These are phyloP conservation scores for Phymatocera aterrima DNA, from an alignment of 2,888 invertebrate genomes.

Conservation along the genomic window DNA sequence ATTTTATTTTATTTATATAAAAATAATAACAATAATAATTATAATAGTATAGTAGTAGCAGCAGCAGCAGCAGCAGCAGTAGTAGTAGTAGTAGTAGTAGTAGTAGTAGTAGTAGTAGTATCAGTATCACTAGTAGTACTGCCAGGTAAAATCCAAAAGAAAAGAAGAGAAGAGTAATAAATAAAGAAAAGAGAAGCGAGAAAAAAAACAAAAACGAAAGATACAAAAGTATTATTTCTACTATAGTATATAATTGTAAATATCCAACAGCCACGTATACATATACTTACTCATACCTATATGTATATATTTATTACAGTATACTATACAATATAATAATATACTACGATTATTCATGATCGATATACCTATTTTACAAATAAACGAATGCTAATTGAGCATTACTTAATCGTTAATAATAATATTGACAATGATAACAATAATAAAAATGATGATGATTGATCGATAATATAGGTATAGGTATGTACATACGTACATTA, in stretches of 20 bases:
- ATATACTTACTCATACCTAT: too few species aligned
- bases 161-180: neutral
- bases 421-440: slow-evolving; percentile 31
- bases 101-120: too few species aligned
- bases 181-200: neutral
- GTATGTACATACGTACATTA: neutral
- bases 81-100: too few species aligned
- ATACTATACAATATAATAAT: too few species aligned
- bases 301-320: too few species aligned
- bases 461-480: neutral
- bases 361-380: slow-evolving; percentile 65
- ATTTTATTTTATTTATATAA: too few species aligned
- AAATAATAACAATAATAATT: too few species aligned
- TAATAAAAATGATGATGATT: neutral
- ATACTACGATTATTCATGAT: too few species aligned
- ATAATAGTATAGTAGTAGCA: too few species aligned
- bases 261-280: slow-evolving; percentile 76
- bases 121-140: too few species aligned
- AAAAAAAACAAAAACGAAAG: neutral
- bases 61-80: too few species aligned
- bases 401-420: slow-evolving; percentile 63
- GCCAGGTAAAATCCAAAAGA: neutral
- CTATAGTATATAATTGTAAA: too few species aligned
- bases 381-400: slow-evolving; percentile 75
- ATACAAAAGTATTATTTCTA: neutral